phyloP scores from a whole-genome alignment of 2,888 invertebrate species.

The Tiphia femorata region DNA sequence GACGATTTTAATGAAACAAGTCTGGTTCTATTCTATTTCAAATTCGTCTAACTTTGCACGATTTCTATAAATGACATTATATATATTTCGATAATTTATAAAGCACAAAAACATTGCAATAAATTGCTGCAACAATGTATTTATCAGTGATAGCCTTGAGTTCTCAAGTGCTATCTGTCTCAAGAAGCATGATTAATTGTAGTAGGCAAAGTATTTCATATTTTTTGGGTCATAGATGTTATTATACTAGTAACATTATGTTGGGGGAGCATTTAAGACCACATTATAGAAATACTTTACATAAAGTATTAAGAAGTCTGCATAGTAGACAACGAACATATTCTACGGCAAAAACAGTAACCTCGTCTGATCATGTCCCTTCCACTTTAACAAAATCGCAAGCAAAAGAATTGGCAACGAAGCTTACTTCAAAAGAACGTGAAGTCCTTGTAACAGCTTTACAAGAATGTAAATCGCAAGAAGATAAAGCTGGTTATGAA shows the following conservation, averaged over 20 bases:
- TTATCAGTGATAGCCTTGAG: slow-evolving; percentile 12
- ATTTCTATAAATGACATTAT: too few relatives aligned
- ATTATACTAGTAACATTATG: slow-evolving; percentile 12
- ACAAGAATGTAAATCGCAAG: slow-evolving; percentile 81
- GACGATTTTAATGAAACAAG: too few relatives aligned
- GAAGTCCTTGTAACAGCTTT: slow-evolving; percentile 77
- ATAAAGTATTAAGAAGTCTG: slow-evolving; percentile 12
- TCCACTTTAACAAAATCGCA: slow-evolving; percentile 75
- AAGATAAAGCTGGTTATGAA: slow-evolving; percentile 83
- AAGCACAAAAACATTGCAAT: too few relatives aligned
- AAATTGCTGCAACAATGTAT: slow-evolving; percentile 8
- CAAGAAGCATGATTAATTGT: slow-evolving; percentile 17
- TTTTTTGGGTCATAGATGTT: slow-evolving; percentile 12
- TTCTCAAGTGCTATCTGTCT: slow-evolving; percentile 10
- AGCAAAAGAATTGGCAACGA: slow-evolving; percentile 80
- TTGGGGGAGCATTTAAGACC: background rate
- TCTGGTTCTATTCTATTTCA: too few relatives aligned
- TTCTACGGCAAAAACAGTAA: slow-evolving; percentile 1
- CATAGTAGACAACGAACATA: slow-evolving; percentile 11
- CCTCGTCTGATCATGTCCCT: slow-evolving; percentile 17
- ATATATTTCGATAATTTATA: too few relatives aligned
- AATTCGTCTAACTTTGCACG: too few relatives aligned
- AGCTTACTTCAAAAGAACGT: slow-evolving; percentile 81
- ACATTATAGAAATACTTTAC: background rate
- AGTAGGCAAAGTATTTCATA: slow-evolving; percentile 18